A percentile compares a stretch with the other conserved stretches of the same genome.
phyloP scores from a whole-genome alignment of 2,888 invertebrate species.

The Oligia fasciuncula region DNA sequence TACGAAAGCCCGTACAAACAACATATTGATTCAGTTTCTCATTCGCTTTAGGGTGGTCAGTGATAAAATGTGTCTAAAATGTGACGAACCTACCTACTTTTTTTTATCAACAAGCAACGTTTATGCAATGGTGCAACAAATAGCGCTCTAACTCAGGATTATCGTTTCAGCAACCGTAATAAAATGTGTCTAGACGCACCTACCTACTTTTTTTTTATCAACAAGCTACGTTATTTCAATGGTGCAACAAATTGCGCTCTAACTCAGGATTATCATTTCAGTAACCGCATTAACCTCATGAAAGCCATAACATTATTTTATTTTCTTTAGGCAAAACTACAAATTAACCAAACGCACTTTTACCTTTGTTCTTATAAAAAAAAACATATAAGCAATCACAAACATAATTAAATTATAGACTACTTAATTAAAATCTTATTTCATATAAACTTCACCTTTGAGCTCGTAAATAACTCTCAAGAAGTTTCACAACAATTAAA shows the following conservation, averaged over 20 bases:
- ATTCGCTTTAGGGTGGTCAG: not conserved
- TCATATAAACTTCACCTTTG: conserved; percentile 45
- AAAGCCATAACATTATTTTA: not conserved
- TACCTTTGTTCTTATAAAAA: conserved; percentile 6
- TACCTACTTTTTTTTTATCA: not conserved
- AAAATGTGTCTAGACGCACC: not conserved
- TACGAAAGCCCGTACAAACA: not conserved
- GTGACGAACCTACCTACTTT: too few species aligned
- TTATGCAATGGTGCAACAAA: not conserved
- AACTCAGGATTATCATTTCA: not conserved
- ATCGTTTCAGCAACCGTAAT: not conserved
- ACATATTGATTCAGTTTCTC: not conserved
- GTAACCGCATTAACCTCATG: not conserved
- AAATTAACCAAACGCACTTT: not conserved
- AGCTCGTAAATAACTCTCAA: conserved; percentile 48
- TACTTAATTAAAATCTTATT: conserved; percentile 44
- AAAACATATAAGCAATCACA: conserved; percentile 18
- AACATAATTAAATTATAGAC: conserved; percentile 40
- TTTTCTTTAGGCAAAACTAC: not conserved
- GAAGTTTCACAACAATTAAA: conserved; percentile 51
- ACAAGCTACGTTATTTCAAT: not conserved
- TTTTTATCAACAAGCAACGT: too few species aligned
- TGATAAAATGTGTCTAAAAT: not conserved
- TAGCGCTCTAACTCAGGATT: not conserved
- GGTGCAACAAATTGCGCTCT: not conserved